Evolutionary conservation across 2,797 vertebrate species (phyloP).

Genomic region (Loris lydekkerianus): DNA sequence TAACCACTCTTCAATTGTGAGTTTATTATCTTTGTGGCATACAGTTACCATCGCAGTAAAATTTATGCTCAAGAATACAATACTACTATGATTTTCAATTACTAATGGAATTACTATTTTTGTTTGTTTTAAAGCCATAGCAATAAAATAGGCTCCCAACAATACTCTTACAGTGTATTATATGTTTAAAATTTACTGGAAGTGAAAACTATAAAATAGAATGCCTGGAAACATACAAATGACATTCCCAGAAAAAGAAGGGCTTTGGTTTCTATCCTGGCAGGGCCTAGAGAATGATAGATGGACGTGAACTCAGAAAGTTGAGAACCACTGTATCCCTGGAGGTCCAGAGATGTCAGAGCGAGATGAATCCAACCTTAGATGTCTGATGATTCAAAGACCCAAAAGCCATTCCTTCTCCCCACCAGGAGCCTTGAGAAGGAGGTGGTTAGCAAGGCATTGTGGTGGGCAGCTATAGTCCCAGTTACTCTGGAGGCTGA

Average conservation of each 20-base stretch:
- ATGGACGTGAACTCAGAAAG: background rate
- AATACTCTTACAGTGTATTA: constrained; percentile 63
- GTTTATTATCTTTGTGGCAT: constrained; percentile 73
- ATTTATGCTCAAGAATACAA: constrained; percentile 57
- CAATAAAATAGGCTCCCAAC: constrained; percentile 72
- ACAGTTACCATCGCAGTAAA: constrained; percentile 61
- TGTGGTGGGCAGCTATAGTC: no score
- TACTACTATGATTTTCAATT: constrained; percentile 69
- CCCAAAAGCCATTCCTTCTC: background rate
- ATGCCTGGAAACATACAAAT: constrained; percentile 73
- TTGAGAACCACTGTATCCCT: background rate
- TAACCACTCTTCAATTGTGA: constrained; percentile 37
- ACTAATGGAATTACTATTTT: constrained; percentile 78
- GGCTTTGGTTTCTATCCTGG: background rate
- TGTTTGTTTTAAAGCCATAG: constrained; percentile 76
- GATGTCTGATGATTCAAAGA: background rate
- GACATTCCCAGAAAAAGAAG: constrained; percentile 47
- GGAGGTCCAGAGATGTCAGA: background rate
- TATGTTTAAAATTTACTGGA: constrained; percentile 78
- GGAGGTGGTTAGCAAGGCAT: no score
- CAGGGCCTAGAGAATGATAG: background rate
- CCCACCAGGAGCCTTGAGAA: background rate
- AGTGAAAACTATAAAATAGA: constrained; percentile 66
- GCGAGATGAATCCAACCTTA: background rate
- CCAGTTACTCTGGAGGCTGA: no score